Evolutionary conservation across 1,140 invertebrate species (phyloP).

Genomic region (Apolygus lucorum): DNA sequence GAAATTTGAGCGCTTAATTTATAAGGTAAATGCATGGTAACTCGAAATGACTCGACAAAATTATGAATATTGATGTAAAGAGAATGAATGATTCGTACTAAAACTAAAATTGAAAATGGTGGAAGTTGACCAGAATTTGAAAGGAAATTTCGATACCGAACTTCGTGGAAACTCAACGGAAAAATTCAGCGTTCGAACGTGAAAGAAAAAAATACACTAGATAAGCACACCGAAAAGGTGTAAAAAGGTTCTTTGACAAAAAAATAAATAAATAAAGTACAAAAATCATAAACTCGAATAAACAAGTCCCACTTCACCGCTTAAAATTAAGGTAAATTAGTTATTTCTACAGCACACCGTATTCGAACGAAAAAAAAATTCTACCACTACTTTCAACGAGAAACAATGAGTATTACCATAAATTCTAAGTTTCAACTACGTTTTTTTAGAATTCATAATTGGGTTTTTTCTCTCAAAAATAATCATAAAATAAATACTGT

Average conservation of each 20-base stretch:
- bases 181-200: no score
- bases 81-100: background rate
- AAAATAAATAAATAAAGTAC: background rate
- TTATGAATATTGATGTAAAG: no score
- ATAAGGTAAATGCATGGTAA: no score
- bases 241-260: background rate
- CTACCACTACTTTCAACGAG: background rate
- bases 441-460: background rate
- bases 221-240: background rate
- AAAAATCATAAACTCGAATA: conserved; percentile 5
- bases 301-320: background rate
- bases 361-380: background rate
- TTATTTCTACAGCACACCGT: background rate
- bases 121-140: background rate
- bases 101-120: background rate
- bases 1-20: no score
- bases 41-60: no score
- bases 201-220: no score
- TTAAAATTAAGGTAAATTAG: background rate
- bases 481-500: background rate
- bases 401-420: background rate
- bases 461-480: background rate
- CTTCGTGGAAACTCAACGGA: no score
- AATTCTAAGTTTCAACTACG: background rate
- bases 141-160: background rate